Conservation (phyloP, 2,888 invertebrate genomes). For the Chymomyza procnemis region DNA sequence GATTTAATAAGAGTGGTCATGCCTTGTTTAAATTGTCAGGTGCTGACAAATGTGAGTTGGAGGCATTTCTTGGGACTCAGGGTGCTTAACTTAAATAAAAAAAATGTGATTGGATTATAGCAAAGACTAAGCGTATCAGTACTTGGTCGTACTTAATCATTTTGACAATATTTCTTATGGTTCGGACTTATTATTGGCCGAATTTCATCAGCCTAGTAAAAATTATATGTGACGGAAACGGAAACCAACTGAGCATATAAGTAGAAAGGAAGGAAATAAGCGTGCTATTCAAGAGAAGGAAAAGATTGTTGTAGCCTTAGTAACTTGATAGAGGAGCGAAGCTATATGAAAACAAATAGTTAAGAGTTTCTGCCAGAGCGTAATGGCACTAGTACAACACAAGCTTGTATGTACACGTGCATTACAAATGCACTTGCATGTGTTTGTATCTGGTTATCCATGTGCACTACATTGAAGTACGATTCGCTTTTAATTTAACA, state of each 20-base stretch:
- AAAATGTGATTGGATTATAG: no score
- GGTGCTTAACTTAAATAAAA: no score
- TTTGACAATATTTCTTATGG: no score
- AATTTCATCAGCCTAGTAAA: conserved; percentile 38
- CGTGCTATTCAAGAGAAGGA: conserved; percentile 35
- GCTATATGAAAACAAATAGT: background rate
- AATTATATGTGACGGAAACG: conserved; percentile 62
- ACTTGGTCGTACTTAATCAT: no score
- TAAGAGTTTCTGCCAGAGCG: background rate
- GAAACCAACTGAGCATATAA: conserved; percentile 63
- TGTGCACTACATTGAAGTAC: conserved; percentile 27
- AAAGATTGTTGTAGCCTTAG: conserved; percentile 38
- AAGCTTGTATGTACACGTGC: background rate
- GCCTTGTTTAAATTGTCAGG: background rate
- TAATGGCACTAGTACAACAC: background rate
- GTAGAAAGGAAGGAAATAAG: conserved; percentile 53
- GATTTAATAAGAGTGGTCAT: conserved; percentile 40
- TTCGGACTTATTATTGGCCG: no score
- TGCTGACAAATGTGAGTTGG: background rate
- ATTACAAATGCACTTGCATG: background rate
- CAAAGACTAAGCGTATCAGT: no score
- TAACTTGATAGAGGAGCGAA: background rate
- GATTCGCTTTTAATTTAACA: conserved; percentile 53
- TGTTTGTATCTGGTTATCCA: conserved; percentile 1
- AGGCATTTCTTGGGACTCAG: background rate